Evolutionary conservation across 2,113 vertebrate genomes (phyloP).

Genomic region (Motacilla tschutschensis): DNA sequence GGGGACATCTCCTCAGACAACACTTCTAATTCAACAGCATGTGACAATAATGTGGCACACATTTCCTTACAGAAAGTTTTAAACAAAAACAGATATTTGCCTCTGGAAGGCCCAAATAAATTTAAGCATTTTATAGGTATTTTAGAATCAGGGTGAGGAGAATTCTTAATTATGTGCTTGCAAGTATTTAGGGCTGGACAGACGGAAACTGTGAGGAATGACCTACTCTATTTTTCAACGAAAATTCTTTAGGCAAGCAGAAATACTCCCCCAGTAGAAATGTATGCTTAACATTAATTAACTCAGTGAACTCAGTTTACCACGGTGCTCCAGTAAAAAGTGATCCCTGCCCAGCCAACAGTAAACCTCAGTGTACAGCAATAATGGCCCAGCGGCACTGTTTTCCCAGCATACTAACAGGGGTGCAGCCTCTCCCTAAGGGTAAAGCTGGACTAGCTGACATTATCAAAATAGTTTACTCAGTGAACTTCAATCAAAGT

Average conservation of each 20-base stretch:
- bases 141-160: not conserved
- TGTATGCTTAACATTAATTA: not conserved
- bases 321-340: rapidly evolving
- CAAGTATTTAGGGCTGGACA: not conserved
- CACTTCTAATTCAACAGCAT: not conserved
- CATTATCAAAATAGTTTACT: not conserved
- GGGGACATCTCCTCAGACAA: rapidly evolving
- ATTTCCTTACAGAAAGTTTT: not conserved
- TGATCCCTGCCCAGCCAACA: not conserved
- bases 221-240: not conserved
- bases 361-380: not conserved
- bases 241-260: not conserved
- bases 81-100: not conserved
- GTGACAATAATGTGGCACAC: not conserved
- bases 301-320: not conserved
- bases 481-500: not conserved
- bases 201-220: not conserved
- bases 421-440: not conserved
- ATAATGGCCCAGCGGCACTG: rapidly evolving
- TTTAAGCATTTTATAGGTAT: not conserved
- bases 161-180: not conserved
- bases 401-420: not conserved
- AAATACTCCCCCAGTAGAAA: not conserved
- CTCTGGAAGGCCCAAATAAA: not conserved
- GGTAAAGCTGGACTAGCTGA: not conserved